Evolutionary conservation across 2,888 invertebrate species (phyloP).

Genomic region (Tinea semifulvella): DNA sequence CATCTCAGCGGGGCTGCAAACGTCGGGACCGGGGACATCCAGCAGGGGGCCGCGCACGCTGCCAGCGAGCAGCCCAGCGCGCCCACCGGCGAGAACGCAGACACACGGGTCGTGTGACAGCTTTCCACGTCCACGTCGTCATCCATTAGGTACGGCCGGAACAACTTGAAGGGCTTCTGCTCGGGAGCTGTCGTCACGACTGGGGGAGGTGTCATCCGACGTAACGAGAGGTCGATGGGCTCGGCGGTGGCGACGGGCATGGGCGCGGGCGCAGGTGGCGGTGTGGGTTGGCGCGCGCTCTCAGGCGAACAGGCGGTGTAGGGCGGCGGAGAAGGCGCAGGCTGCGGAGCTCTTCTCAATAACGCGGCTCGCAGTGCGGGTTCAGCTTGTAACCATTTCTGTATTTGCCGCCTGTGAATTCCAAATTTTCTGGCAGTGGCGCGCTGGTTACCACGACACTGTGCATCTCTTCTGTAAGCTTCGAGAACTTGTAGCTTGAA

Average conservation of each 20-base stretch:
- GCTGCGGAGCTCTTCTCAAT: conserved; percentile 52
- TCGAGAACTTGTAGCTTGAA: conserved; percentile 90
- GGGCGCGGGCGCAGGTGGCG: conserved; percentile 32
- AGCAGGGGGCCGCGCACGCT: conserved; percentile 61
- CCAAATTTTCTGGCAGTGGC: conserved; percentile 91
- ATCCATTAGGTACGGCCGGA: conserved; percentile 79
- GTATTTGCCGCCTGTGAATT: conserved; percentile 88
- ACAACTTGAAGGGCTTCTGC: conserved; percentile 75
- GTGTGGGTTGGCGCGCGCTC: conserved; percentile 52
- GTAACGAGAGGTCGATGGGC: conserved; percentile 28
- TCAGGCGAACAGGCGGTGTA: conserved; percentile 52
- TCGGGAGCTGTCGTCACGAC: conserved; percentile 39
- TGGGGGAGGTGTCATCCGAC: conserved; percentile 33
- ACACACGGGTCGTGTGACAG: conserved; percentile 43
- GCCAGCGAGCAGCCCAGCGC: conserved; percentile 46
- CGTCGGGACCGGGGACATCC: conserved; percentile 73
- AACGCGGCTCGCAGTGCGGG: conserved; percentile 80
- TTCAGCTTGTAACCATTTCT: conserved; percentile 92
- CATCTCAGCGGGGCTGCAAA: conserved; percentile 60
- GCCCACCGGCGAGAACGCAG: conserved; percentile 58
- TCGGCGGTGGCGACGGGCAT: conserved; percentile 36
- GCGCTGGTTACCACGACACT: conserved; percentile 89
- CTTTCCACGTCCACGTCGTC: conserved; percentile 61
- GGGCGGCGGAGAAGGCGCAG: conserved; percentile 57
- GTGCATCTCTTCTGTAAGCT: conserved; percentile 85